A percentile compares a stretch with the other conserved stretches of the same genome.
These are phyloP conservation scores for Syngnathus floridae DNA, from an alignment of 2,113 vertebrate genomes.

Conservation along the genomic window DNA sequence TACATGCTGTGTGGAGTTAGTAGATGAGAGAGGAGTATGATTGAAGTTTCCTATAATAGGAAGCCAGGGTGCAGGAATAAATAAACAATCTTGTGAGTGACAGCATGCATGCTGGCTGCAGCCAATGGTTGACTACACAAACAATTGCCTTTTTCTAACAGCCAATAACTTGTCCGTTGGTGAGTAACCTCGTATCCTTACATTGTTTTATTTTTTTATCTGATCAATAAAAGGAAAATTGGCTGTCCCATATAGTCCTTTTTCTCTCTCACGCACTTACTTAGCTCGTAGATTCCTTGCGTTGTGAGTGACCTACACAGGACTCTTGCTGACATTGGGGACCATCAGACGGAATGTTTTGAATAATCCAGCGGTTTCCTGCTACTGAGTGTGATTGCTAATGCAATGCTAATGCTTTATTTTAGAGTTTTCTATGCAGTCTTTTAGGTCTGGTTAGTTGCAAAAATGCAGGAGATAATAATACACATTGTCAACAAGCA, in stretches of 20 bases:
- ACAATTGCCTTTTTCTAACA: not conserved
- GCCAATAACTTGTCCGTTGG: not conserved
- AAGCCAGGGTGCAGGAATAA: too few relatives aligned
- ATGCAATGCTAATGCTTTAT: not conserved
- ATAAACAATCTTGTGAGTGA: not conserved
- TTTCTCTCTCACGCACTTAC: not conserved
- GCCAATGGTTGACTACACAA: not conserved
- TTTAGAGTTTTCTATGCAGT: not conserved
- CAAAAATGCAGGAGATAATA: not conserved
- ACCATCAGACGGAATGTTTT: not conserved
- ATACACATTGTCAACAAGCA: not conserved
- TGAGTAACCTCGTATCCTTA: not conserved
- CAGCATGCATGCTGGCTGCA: not conserved
- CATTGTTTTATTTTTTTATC: not conserved
- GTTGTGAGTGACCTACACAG: too few relatives aligned
- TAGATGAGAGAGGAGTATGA: too few relatives aligned
- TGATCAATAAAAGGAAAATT: not conserved
- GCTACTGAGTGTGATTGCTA: not conserved
- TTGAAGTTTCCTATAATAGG: too few relatives aligned
- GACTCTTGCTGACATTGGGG: too few relatives aligned
- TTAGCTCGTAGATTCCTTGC: too few relatives aligned
- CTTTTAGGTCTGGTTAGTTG: not conserved
- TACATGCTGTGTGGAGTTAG: too few relatives aligned
- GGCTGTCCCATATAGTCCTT: not conserved
- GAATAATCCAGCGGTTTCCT: too few relatives aligned